A percentile compares a stretch with the other conserved stretches of the same genome.
Evolutionary conservation across 1,140 invertebrate species (phyloP).

Genomic region (Papilio dardanus): DNA sequence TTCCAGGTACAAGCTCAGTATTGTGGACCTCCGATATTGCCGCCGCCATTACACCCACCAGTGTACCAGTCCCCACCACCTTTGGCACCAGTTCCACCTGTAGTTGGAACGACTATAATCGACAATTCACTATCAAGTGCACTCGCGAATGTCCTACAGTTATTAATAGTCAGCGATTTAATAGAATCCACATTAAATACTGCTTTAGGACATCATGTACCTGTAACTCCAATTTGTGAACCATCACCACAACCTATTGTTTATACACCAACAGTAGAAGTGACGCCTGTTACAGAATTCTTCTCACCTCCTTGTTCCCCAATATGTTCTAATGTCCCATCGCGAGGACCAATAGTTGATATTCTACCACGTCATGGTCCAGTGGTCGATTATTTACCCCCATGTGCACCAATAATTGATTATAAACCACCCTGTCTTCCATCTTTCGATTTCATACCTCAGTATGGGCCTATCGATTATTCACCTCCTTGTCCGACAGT

Average conservation of each 20-base stretch:
- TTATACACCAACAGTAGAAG: slow-evolving; percentile 35
- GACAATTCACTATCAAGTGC: slow-evolving; percentile 60
- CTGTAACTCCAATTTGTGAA: slow-evolving; percentile 17
- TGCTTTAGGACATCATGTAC: slow-evolving; percentile 20
- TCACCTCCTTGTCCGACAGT: slow-evolving; percentile 36
- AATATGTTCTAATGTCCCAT: not conserved
- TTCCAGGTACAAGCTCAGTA: slow-evolving; percentile 21
- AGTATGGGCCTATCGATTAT: slow-evolving; percentile 23
- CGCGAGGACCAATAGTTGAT: slow-evolving; percentile 18
- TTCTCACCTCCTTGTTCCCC: slow-evolving; percentile 5
- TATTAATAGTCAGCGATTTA: slow-evolving; percentile 61
- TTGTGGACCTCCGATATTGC: slow-evolving; percentile 15
- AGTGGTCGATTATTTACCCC: slow-evolving; percentile 28
- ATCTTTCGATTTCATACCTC: slow-evolving; percentile 22
- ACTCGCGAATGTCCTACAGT: slow-evolving; percentile 61
- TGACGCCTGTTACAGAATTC: slow-evolving; percentile 28
- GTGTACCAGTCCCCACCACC: not conserved
- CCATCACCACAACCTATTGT: slow-evolving; percentile 13
- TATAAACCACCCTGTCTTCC: slow-evolving; percentile 14
- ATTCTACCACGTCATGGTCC: slow-evolving; percentile 38
- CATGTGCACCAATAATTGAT: slow-evolving; percentile 3
- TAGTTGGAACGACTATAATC: slow-evolving; percentile 50
- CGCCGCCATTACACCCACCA: not conserved
- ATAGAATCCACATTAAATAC: slow-evolving; percentile 48
- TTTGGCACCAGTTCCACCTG: slow-evolving; percentile 35